Evolutionary conservation across 1,140 invertebrate species (phyloP), one percentile per base, ranked within the genome.

Genomic region (Antheraea mylitta): DNA sequence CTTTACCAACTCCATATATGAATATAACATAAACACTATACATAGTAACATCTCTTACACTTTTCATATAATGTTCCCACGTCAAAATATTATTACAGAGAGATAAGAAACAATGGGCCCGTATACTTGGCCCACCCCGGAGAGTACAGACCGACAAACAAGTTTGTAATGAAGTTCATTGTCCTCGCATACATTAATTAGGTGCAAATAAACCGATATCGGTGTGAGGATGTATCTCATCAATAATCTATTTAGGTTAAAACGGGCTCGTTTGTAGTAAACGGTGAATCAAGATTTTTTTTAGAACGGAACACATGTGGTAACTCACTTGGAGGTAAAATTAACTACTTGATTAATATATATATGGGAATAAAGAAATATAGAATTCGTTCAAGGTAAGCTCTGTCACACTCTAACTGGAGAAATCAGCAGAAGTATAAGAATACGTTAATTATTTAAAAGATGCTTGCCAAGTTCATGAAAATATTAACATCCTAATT

Each of bases 121-220:
- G 84, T 87, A 90, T 87, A 70, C 72, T 75, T 64, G 59, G 87
- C 76, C 88, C 88, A 89, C 86, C 85, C 88, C 64, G 86, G 68
- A 78, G 19, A 66, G 67, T 72, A 73, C 65, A 69, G 72, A 68
- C 62, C 71, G 63, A 67, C 66, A 70, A 66, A 74, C 74, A 78
- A 53, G 70, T 73, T 63, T 74, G 62, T 48, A 36, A 18, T 19
- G 60, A 53, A 62, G 78, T 71, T 76, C 79, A 73, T 66, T 76
- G 72, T 68, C 76, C 79, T 76, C 70, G 37, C 45, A 36, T 66
- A 76, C 70, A 63, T 68, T 74, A 79, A 75, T 78, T 76, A 79
- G 67, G 68, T 71, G 72, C 72, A 74, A 75, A 75, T 74, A 67
- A 61, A 63, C 18, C 36, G 36, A 66, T 70, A 38, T 7, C 18